Base-by-base conservation (phyloP, 2,113 vertebrate genomes). In the Rhinogobius similis region DNA sequence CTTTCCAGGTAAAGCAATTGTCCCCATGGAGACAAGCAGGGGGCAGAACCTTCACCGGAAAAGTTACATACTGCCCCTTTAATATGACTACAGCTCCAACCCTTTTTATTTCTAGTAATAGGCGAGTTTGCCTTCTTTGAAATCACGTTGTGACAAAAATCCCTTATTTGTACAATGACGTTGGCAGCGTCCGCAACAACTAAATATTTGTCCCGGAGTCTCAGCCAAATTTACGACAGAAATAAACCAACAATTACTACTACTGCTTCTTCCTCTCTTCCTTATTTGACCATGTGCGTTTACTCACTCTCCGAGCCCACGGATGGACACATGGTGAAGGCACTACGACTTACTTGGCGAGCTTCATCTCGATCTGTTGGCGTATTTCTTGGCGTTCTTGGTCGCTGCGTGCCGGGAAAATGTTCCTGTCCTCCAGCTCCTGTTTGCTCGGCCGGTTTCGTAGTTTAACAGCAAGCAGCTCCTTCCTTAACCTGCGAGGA, bases 331-430 rank as follows among this genome's bases (percentile, higher is more conserved):
- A 8, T 12, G 43, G 59, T 39, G 41, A 69, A 48, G 44, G 43
- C 70, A 77, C 65, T 0, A 56, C 39, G 44, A 83, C 96, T 96
- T 93, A 99, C 97, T 97, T 99, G 75, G 96, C 96, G 10, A 98
- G 96, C 82, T 97, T 98, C 95, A 97, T 95, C 82, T 99, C 97
- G 10, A 99, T 98, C 91, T 99, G 97, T 91, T 98, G 96, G 67
- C 97, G 95, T 36, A 98, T 97, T 87, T 98, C 96, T 92, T 96
- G 97, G 20, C 97, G 90, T 71, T 99, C 97, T 78, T 97, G 96
- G 23, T 98, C 96, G 0, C 95, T 98, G 70, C 97, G 93, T 46
- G 87, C 88, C n/a, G 97, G 97, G 84, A 99, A 98, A 84, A 99
- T 97, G 73, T 99, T 99, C 53, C 95, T 90, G 85, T 98, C 97